phyloP scores from a whole-genome alignment of 2,888 invertebrate species.

The Nomada fucata region DNA sequence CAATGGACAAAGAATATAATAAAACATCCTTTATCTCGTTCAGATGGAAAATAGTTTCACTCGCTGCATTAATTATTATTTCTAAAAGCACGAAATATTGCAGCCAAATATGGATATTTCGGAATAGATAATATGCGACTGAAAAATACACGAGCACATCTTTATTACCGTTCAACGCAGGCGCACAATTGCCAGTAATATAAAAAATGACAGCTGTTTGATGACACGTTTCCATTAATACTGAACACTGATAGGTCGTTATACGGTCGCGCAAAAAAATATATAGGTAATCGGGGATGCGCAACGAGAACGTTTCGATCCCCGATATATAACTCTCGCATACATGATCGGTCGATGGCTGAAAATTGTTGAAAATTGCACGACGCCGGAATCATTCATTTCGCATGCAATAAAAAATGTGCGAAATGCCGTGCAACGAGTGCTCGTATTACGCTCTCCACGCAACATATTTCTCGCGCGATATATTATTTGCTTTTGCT shows the following conservation, averaged over 20 bases:
- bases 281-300: slow-evolving; percentile 2
- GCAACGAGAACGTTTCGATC: neutral
- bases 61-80: too few species aligned
- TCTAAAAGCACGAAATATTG: too few species aligned
- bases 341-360: slow-evolving; percentile 4
- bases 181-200: neutral
- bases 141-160: neutral
- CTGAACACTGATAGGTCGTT: neutral
- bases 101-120: too few species aligned
- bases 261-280: neutral
- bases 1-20: too few species aligned
- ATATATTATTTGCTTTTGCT: slow-evolving; percentile 32
- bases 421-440: neutral
- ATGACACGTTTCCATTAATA: too few species aligned
- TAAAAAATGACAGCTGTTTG: neutral
- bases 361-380: slow-evolving; percentile 23
- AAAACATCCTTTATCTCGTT: too few species aligned
- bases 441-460: neutral
- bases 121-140: too few species aligned
- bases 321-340: neutral
- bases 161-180: neutral
- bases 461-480: neutral
- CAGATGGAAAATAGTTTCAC: too few species aligned
- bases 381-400: neutral
- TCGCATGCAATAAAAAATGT: slow-evolving; percentile 14